Conservation (phyloP, 2,113 vertebrate genomes). For the Barbus barbus region DNA sequence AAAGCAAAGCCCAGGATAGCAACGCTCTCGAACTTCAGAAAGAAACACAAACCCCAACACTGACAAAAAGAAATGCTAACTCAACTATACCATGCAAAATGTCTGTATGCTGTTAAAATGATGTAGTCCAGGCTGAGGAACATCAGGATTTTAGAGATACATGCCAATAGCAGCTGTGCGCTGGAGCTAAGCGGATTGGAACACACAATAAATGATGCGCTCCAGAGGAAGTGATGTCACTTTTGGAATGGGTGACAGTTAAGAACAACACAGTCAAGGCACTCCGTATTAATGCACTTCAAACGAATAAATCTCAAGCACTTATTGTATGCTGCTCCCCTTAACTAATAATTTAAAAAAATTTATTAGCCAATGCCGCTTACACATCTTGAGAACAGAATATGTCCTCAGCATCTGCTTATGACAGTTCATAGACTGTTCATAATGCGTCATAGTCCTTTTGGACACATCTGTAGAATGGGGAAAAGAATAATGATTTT, state of each 20-base stretch:
- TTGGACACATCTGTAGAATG: conserved; percentile 4
- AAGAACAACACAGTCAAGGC: conserved; percentile 23
- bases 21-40: conserved; percentile 22
- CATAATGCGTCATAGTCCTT: conserved; percentile 43
- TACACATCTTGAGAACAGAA: neutral
- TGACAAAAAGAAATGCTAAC: conserved; percentile 30
- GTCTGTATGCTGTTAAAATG: conserved; percentile 23
- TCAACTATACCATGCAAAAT: conserved; percentile 35
- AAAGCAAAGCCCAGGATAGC: conserved; percentile 45
- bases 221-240: conserved; percentile 32
- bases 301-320: conserved; percentile 28
- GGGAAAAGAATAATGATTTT: conserved; percentile 3
- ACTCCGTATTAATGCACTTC: conserved; percentile 36
- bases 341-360: conserved; percentile 22
- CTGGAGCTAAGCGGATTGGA: conserved; percentile 5
- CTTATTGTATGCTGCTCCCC: conserved; percentile 4
- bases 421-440: conserved; percentile 26
- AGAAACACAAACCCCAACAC: conserved; percentile 27
- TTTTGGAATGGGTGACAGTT: conserved; percentile 36
- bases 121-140: neutral
- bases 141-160: neutral
- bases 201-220: conserved; percentile 3
- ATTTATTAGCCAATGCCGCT: conserved; percentile 18
- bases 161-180: conserved; percentile 28
- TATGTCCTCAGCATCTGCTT: conserved; percentile 43